Evolutionary conservation across 2,888 invertebrate species (phyloP).

Genomic region (Omphaloscelis lunosa): DNA sequence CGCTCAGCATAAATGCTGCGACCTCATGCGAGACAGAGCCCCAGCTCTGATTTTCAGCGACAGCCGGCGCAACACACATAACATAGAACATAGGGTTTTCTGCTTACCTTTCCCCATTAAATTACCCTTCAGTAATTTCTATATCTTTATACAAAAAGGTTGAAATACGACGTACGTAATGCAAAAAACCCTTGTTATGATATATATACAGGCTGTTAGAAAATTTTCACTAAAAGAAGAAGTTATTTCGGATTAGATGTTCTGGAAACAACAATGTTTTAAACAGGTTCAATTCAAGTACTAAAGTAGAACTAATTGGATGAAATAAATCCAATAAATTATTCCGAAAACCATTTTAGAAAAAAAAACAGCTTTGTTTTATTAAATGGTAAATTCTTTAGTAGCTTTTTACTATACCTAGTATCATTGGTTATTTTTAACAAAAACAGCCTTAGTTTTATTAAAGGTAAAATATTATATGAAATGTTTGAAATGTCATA

Average conservation of each 20-base stretch:
- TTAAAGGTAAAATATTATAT: neutral
- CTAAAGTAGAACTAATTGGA: slow-evolving; percentile 5
- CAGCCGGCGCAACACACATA: too few relatives aligned
- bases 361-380: neutral
- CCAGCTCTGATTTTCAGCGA: too few relatives aligned
- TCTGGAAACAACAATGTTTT: neutral
- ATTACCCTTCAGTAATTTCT: slow-evolving; percentile 5
- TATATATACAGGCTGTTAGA: slow-evolving; percentile 19
- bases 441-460: neutral
- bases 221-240: neutral
- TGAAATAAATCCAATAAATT: slow-evolving; percentile 21
- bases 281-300: neutral
- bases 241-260: neutral
- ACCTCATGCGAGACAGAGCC: too few relatives aligned
- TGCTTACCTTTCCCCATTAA: neutral
- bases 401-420: neutral
- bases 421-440: neutral
- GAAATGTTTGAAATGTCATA: too few relatives aligned
- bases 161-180: slow-evolving; percentile 13
- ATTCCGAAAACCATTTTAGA: neutral
- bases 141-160: slow-evolving; percentile 45
- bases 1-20: too few relatives aligned
- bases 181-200: slow-evolving; percentile 7
- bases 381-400: neutral
- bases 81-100: neutral